phyloP scores from a whole-genome alignment of 2,797 vertebrate species.

The Gadopsis marmoratus region DNA sequence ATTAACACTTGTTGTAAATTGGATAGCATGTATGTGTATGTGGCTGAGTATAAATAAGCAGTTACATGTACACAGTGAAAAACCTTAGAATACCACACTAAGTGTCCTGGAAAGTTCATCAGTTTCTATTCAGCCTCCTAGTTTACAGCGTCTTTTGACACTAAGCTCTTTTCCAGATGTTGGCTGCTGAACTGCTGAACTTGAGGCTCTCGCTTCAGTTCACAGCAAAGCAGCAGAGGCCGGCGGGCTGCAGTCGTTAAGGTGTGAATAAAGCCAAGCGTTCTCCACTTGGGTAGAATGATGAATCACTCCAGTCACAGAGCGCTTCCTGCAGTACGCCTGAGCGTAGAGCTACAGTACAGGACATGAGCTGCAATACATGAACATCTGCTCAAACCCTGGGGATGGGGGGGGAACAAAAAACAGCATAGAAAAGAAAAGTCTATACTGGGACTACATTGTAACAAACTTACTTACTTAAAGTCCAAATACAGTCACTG shows the following conservation, averaged over 20 bases:
- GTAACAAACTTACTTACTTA: background rate
- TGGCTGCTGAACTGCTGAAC: conserved; percentile 25
- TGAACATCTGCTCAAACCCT: conserved; percentile 42
- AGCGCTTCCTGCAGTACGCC: conserved; percentile 51
- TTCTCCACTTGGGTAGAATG: conserved; percentile 50
- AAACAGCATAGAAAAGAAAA: background rate
- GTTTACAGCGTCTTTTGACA: conserved; percentile 53
- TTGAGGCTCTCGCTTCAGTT: conserved; percentile 3
- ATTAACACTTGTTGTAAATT: no score
- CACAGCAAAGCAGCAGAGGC: conserved; percentile 12
- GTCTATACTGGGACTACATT: background rate
- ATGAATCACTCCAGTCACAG: conserved; percentile 72
- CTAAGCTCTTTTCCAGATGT: conserved; percentile 70
- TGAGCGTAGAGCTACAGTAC: conserved; percentile 36
- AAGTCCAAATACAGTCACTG: background rate
- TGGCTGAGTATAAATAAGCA: conserved; percentile 16
- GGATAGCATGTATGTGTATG: background rate
- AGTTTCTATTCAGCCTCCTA: conserved; percentile 32
- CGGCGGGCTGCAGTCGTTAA: conserved; percentile 20
- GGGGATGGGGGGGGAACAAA: background rate
- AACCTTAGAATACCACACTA: conserved; percentile 27
- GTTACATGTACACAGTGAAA: conserved; percentile 11
- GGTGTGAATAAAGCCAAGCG: conserved; percentile 49
- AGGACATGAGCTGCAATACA: conserved; percentile 19
- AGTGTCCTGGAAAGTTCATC: conserved; percentile 68